Evolutionary conservation across 2,888 invertebrate genomes (phyloP).

Genomic region (Cryptocephalus primarius): DNA sequence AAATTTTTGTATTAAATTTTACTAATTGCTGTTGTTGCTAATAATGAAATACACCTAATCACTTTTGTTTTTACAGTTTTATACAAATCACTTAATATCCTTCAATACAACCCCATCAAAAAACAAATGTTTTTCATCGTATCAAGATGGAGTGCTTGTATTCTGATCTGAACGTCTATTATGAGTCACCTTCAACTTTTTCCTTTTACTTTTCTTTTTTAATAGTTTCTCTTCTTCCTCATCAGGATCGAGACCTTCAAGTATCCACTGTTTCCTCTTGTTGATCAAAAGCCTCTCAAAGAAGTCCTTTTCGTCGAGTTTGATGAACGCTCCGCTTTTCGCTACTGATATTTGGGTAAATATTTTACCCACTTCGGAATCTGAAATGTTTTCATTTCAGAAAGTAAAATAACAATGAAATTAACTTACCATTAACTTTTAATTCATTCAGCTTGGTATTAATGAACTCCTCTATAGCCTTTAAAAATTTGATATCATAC

Average conservation of each 20-base stretch:
- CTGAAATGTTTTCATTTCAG: constrained; percentile 37
- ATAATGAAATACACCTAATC: too few species aligned
- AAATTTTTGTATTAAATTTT: too few species aligned
- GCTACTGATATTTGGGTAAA: constrained; percentile 89
- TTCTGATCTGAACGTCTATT: neutral
- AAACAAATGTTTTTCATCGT: too few species aligned
- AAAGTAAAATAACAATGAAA: neutral
- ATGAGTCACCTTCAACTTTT: constrained; percentile 15
- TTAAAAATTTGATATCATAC: constrained; percentile 75
- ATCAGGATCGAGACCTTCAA: constrained; percentile 76
- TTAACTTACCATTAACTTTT: constrained; percentile 61
- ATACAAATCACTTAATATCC: too few species aligned
- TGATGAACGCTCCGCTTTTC: constrained; percentile 85
- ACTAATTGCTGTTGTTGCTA: too few species aligned
- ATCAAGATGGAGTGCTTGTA: too few species aligned
- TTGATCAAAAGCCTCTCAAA: constrained; percentile 80
- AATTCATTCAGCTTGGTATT: constrained; percentile 77
- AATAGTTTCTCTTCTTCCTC: constrained; percentile 52
- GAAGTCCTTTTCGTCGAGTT: constrained; percentile 82
- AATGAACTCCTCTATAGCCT: constrained; percentile 74
- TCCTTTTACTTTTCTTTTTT: constrained; percentile 31
- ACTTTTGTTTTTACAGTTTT: too few species aligned
- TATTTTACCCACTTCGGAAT: constrained; percentile 79
- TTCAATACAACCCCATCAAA: too few species aligned
- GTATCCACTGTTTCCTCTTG: constrained; percentile 74